These are phyloP conservation scores for Cephus spinipes DNA, from an alignment of 2,888 invertebrate species.

Conservation along the genomic window DNA sequence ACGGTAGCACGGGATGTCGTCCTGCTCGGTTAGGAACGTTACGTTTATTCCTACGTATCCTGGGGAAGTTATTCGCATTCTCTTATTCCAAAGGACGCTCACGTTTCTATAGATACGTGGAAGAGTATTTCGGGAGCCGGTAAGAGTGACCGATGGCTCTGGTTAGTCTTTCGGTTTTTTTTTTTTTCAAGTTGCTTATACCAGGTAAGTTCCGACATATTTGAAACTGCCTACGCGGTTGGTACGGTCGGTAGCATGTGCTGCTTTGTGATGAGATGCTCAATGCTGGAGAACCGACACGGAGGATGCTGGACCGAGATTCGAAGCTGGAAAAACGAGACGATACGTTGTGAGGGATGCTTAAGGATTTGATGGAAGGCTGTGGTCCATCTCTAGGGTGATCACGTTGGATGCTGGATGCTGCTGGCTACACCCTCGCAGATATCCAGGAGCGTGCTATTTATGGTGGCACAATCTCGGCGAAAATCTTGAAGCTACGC, in stretches of 20 bases:
- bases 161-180: background rate
- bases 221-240: background rate
- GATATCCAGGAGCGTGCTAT: background rate
- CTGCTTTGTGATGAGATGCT: background rate
- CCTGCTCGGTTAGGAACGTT: constrained; percentile 17
- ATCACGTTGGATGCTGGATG: background rate
- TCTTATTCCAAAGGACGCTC: constrained; percentile 9
- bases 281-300: background rate
- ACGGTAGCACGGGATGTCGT: constrained; percentile 22
- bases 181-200: background rate
- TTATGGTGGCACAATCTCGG: background rate
- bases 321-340: background rate
- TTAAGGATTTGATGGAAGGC: background rate
- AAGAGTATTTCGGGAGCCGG: constrained; percentile 10
- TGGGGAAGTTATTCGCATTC: background rate
- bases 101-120: constrained; percentile 9
- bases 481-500: background rate
- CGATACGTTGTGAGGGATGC: background rate
- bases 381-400: background rate
- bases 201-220: background rate
- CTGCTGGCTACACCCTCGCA: background rate
- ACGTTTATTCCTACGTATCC: constrained; percentile 30
- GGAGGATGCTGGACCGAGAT: background rate
- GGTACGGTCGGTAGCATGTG: background rate
- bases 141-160: background rate